phyloP scores from a whole-genome alignment of 2,888 invertebrate species.

The Pristionchus entomophagus region DNA sequence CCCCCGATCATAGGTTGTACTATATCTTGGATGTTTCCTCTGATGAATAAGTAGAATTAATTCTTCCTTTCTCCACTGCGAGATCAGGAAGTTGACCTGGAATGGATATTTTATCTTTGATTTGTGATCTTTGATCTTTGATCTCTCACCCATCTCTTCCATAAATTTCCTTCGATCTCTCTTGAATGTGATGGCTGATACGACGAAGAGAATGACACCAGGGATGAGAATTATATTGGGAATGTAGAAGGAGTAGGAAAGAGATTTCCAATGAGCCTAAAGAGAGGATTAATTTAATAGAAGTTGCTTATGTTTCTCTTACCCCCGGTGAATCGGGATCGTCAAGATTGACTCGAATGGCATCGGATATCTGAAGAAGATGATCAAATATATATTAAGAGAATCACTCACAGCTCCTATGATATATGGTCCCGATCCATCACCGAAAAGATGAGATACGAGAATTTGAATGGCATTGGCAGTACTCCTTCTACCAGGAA shows the following conservation, averaged over 20 bases:
- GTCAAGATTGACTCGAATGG: conserved; percentile 59
- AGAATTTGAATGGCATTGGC: conserved; percentile 98
- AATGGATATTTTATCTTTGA: too few species aligned
- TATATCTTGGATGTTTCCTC: not conserved
- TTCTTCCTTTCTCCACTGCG: not conserved
- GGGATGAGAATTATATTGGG: conserved; percentile 59
- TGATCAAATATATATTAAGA: not conserved
- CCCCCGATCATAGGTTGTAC: not conserved
- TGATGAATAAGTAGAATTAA: not conserved
- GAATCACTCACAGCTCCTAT: conserved; percentile 85
- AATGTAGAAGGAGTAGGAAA: conserved; percentile 54
- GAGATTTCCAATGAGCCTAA: conserved; percentile 20
- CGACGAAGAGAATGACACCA: conserved; percentile 57
- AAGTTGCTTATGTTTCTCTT: not conserved
- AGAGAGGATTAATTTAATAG: conserved; percentile 9
- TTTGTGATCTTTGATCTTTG: not conserved
- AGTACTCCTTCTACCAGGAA: conserved; percentile 93
- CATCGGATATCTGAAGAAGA: conserved; percentile 68
- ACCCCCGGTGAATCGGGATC: conserved; percentile 49
- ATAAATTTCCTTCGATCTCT: conserved; percentile 58
- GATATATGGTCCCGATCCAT: conserved; percentile 97
- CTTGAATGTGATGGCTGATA: conserved; percentile 57
- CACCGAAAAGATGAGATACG: conserved; percentile 95
- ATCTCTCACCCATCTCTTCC: conserved; percentile 56
- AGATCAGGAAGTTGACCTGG: not conserved